These are phyloP conservation scores for Dysdera silvatica DNA, from an alignment of 1,140 invertebrate genomes.

Conservation along the genomic window DNA sequence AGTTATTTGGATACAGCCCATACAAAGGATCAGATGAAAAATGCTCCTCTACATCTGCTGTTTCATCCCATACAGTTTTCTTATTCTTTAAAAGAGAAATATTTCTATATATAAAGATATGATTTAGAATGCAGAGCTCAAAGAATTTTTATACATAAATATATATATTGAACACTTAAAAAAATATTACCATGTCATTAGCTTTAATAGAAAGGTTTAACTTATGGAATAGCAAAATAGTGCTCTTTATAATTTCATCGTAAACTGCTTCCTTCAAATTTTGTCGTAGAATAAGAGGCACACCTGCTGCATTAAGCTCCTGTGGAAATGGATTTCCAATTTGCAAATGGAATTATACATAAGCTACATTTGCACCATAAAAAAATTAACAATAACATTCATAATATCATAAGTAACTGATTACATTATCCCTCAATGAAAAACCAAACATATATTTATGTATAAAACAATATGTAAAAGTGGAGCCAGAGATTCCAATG, in stretches of 20 bases:
- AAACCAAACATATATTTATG: too few relatives aligned
- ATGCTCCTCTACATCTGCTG: constrained; percentile 32
- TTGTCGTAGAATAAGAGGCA: constrained; percentile 39
- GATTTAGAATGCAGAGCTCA: background rate
- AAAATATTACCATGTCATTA: constrained; percentile 22
- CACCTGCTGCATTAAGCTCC: constrained; percentile 38
- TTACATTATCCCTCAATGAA: too few relatives aligned
- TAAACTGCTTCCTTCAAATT: constrained; percentile 47
- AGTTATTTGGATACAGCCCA: constrained; percentile 49
- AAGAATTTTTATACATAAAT: background rate
- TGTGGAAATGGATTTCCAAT: too few relatives aligned
- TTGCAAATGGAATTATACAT: too few relatives aligned
- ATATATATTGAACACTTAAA: background rate
- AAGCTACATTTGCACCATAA: too few relatives aligned
- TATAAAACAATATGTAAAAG: too few relatives aligned
- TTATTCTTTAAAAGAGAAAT: constrained; percentile 13
- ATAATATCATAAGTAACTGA: too few relatives aligned
- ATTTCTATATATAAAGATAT: background rate
- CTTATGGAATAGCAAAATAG: constrained; percentile 50
- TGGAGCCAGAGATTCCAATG: too few relatives aligned
- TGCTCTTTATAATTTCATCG: constrained; percentile 49
- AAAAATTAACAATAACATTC: too few relatives aligned
- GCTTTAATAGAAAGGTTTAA: constrained; percentile 47
- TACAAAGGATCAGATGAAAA: constrained; percentile 46
- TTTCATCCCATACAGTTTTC: constrained; percentile 2